Conservation (phyloP, 2,113 vertebrate genomes). For the Panthera uncia region DNA sequence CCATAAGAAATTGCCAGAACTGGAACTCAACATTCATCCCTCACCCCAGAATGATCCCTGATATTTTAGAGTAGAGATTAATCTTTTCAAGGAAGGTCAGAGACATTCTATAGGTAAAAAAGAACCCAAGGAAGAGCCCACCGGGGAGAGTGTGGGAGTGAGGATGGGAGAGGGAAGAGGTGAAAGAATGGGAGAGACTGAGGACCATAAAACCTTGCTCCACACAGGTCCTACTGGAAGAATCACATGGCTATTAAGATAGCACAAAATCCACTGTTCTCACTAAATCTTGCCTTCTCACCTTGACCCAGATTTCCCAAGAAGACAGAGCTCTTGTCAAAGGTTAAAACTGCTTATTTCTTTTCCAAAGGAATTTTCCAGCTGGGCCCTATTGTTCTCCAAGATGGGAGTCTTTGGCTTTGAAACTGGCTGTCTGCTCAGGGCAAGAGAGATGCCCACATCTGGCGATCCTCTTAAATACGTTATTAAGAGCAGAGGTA, state of each 20-base stretch:
- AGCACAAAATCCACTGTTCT: neutral
- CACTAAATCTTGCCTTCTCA: neutral
- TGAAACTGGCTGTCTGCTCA: neutral
- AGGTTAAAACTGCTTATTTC: neutral
- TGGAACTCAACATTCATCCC: neutral
- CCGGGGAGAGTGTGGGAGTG: neutral
- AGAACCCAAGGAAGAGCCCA: neutral
- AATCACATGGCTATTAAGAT: rapidly evolving
- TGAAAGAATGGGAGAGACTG: neutral
- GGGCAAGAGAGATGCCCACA: neutral
- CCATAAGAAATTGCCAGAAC: neutral
- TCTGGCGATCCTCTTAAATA: neutral
- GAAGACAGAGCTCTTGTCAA: neutral
- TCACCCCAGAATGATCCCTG: neutral
- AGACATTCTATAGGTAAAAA: neutral
- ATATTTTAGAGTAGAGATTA: neutral
- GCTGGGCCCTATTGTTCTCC: no score
- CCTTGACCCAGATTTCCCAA: neutral
- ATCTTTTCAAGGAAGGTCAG: neutral
- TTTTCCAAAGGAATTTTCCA: neutral
- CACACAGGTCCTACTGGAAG: neutral
- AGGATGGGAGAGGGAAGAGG: neutral
- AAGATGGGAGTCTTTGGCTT: neutral
- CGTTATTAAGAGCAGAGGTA: neutral
- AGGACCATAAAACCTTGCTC: neutral